A percentile compares a stretch with the other conserved stretches of the same genome.
Conservation (phyloP, 2,113 vertebrate species). For the Phyllostomus hastatus region DNA sequence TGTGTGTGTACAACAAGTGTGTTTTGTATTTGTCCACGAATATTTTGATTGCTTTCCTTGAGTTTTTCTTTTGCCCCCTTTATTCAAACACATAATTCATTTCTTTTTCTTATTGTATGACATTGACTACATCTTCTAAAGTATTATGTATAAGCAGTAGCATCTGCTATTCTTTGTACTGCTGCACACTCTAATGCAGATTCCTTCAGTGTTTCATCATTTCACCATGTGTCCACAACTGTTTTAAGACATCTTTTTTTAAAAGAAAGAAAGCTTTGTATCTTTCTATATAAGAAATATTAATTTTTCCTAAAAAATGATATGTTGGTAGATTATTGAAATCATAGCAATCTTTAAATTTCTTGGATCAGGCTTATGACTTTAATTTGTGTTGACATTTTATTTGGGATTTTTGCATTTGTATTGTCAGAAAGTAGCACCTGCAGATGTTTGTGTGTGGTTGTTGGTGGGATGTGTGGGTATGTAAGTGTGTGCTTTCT, state of each 20-base stretch:
- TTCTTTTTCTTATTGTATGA: constrained; percentile 1
- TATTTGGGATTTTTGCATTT: constrained; percentile 29
- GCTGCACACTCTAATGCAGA: not conserved
- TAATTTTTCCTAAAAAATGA: constrained; percentile 2
- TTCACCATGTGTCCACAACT: not conserved
- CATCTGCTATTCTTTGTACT: not conserved
- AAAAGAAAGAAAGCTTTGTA: not conserved
- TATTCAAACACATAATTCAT: not conserved
- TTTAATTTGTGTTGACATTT: not conserved
- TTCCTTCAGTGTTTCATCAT: not conserved
- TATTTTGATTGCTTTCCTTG: constrained; percentile 15
- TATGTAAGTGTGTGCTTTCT: not conserved
- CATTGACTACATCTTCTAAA: not conserved
- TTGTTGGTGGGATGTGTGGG: not conserved
- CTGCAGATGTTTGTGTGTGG: not conserved
- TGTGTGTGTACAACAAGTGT: not conserved
- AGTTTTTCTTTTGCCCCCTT: not conserved
- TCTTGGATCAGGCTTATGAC: not conserved
- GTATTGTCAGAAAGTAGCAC: not conserved
- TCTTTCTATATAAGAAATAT: not conserved
- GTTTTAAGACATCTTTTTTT: not conserved
- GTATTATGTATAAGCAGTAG: not conserved
- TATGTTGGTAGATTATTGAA: not conserved
- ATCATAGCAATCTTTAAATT: not conserved
- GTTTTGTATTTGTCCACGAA: not conserved